phyloP scores from a whole-genome alignment of 1,140 invertebrate species.

The Mercenaria mercenaria region DNA sequence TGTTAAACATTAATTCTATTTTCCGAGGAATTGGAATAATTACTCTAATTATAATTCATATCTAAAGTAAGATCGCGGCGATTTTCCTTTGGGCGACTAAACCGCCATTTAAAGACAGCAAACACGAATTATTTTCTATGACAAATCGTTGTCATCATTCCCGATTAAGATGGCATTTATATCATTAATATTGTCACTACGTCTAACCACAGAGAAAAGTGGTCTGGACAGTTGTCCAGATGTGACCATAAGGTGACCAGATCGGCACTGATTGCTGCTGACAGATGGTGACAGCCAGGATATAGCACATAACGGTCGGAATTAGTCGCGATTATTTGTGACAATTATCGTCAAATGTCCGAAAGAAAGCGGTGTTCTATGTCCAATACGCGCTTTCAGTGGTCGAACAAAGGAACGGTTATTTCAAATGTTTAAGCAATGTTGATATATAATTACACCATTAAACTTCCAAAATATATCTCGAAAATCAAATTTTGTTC shows the following conservation, averaged over 20 bases:
- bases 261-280: background rate
- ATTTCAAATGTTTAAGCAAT: background rate
- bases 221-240: constrained; percentile 34
- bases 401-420: background rate
- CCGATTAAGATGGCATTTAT: constrained; percentile 25
- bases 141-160: constrained; percentile 21
- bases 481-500: too few species aligned
- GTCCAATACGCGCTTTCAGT: background rate
- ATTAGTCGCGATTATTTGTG: constrained; percentile 37
- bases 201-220: background rate
- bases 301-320: constrained; percentile 40
- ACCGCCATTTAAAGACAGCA: background rate
- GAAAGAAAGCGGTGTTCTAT: background rate
- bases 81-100: background rate
- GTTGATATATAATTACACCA: background rate
- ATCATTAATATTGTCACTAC: constrained; percentile 24
- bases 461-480: background rate
- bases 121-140: background rate
- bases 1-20: background rate
- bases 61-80: background rate
- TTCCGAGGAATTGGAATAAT: background rate
- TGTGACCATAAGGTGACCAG: constrained; percentile 35
- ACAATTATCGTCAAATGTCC: constrained; percentile 32
- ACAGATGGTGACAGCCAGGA: background rate
- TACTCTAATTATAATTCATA: background rate